Percentiles rank a stretch among this genome's conserved stretches.
Evolutionary conservation across 1,140 invertebrate species (phyloP).

Genomic region (Anoplolepis gracilipes): DNA sequence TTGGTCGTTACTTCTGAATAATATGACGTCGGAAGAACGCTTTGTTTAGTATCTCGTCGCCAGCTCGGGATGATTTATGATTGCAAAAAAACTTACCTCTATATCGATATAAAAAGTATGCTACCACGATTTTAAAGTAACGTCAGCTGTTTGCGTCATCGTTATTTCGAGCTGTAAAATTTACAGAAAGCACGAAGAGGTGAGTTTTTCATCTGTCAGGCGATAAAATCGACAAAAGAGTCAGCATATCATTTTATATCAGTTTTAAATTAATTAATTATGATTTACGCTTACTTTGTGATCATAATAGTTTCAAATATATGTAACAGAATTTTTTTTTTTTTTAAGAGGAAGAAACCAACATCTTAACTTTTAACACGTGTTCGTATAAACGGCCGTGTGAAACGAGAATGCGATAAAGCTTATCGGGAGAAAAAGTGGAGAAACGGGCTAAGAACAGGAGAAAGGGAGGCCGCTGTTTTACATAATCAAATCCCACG

Average conservation of each 20-base stretch:
- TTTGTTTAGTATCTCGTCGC: constrained; percentile 62
- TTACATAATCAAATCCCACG: constrained; percentile 83
- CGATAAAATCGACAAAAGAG: not conserved
- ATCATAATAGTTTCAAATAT: not conserved
- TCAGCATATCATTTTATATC: not conserved
- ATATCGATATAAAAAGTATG: constrained; percentile 63
- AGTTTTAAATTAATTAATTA: constrained; percentile 9
- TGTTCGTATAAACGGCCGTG: constrained; percentile 28
- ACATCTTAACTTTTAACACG: not conserved
- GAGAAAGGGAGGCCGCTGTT: constrained; percentile 54
- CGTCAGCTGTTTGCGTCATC: constrained; percentile 61
- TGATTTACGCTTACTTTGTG: not conserved
- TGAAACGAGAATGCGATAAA: constrained; percentile 14
- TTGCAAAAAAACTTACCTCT: constrained; percentile 61
- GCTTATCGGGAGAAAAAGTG: constrained; percentile 51
- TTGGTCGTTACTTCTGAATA: constrained; percentile 58
- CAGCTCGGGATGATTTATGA: constrained; percentile 62
- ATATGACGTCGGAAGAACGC: constrained; percentile 48
- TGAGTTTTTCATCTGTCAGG: constrained; percentile 1
- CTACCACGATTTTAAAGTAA: constrained; percentile 49
- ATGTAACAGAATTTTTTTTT: too few species aligned
- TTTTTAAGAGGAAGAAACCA: not conserved
- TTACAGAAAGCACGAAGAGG: constrained; percentile 55
- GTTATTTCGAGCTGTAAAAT: constrained; percentile 57
- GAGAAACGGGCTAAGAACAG: constrained; percentile 63